Conservation (phyloP, 2,888 invertebrate species). For the Colostygia pectinataria region DNA sequence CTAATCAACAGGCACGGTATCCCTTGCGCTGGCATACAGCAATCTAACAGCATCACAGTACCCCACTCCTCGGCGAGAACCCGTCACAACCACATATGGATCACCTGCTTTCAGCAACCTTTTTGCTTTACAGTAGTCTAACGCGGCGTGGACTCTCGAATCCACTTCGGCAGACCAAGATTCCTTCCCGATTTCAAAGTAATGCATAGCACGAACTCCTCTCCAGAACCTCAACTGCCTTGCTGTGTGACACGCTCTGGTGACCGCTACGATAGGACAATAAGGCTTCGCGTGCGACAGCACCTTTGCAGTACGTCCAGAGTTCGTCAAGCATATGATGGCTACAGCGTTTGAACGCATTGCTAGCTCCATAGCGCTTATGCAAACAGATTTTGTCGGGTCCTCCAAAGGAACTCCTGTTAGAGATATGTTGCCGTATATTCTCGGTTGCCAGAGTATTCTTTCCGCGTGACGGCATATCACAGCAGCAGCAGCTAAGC, state of each 20-base stretch:
- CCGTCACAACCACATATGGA: constrained; percentile 67
- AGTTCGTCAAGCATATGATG: constrained; percentile 90
- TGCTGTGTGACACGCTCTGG: constrained; percentile 86
- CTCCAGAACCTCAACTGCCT: constrained; percentile 83
- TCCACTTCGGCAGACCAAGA: constrained; percentile 68
- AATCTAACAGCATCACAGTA: constrained; percentile 70
- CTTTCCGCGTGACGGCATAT: constrained; percentile 94
- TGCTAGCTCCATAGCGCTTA: constrained; percentile 69
- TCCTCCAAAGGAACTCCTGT: constrained; percentile 82
- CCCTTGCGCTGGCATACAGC: constrained; percentile 67
- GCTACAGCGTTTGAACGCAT: constrained; percentile 62
- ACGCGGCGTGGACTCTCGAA: constrained; percentile 60
- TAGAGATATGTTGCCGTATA: constrained; percentile 87
- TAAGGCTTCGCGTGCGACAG: constrained; percentile 86
- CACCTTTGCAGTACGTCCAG: constrained; percentile 87
- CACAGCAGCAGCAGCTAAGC: constrained; percentile 87
- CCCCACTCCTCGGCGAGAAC: constrained; percentile 67
- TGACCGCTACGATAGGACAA: constrained; percentile 90
- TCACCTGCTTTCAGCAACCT: constrained; percentile 66
- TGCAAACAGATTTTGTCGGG: constrained; percentile 78
- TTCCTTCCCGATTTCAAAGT: constrained; percentile 62
- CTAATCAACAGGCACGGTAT: constrained; percentile 44
- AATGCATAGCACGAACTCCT: constrained; percentile 79
- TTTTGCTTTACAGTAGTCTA: constrained; percentile 75
- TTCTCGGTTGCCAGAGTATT: constrained; percentile 90